Conservation (phyloP, 2,888 invertebrate species). For the Phalangium opilio region DNA sequence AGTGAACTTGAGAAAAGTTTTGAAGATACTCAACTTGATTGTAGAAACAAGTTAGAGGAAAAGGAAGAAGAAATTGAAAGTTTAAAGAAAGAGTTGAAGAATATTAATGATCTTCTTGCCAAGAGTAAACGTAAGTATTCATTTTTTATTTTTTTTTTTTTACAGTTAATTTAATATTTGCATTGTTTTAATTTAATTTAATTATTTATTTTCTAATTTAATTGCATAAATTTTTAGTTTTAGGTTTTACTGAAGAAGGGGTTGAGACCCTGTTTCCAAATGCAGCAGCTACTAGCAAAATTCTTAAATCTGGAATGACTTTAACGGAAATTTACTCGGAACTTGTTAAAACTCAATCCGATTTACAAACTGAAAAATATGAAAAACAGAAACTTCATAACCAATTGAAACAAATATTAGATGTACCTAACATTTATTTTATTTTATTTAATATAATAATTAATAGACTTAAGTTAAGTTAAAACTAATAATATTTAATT, state of each 20-base stretch:
- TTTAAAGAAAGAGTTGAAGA: conserved; percentile 58
- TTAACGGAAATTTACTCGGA: conserved; percentile 82
- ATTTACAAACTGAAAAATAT: conserved; percentile 55
- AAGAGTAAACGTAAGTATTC: conserved; percentile 27
- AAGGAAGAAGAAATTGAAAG: conserved; percentile 29
- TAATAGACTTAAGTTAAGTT: too few species aligned
- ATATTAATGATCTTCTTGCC: conserved; percentile 61
- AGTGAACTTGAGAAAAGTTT: conserved; percentile 49
- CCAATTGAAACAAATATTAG: conserved; percentile 58
- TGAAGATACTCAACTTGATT: conserved; percentile 7
- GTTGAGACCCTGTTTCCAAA: conserved; percentile 66
- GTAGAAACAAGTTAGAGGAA: conserved; percentile 38
- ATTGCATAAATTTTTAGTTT: not conserved
- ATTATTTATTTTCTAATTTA: too few species aligned
- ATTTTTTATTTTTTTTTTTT: not conserved
- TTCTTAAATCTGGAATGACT: conserved; percentile 73
- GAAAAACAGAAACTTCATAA: conserved; percentile 64
- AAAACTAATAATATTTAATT: too few species aligned
- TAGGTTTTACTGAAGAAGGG: conserved; percentile 52
- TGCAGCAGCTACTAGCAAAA: conserved; percentile 70
- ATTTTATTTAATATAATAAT: too few species aligned
- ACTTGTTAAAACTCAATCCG: conserved; percentile 60
- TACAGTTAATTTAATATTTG: too few species aligned
- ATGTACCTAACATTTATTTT: conserved; percentile 25
- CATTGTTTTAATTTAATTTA: too few species aligned